Percentiles rank a stretch among this genome's conserved stretches.
Evolutionary conservation across 1,140 invertebrate species (phyloP).

Genomic region (Heliconius nattereri): DNA sequence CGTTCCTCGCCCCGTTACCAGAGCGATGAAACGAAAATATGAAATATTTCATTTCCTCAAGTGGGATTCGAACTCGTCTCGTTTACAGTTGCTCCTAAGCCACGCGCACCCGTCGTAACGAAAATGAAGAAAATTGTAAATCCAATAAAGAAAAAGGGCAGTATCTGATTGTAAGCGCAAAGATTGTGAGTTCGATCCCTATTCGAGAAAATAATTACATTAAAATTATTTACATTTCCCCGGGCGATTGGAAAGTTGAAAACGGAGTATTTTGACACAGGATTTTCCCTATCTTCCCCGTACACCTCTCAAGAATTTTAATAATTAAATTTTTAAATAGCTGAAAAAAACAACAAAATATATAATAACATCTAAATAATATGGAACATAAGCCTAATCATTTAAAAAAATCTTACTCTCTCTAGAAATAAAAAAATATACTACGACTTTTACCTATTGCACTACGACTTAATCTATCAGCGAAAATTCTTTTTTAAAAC

Average conservation of each 20-base stretch:
- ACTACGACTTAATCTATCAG: too few relatives aligned
- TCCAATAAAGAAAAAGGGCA: too few relatives aligned
- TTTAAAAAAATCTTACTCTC: too few relatives aligned
- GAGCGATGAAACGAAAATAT: not conserved
- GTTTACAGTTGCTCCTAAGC: not conserved
- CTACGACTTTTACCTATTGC: too few relatives aligned
- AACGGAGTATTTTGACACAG: not conserved
- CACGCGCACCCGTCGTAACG: not conserved
- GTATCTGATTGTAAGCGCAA: too few relatives aligned
- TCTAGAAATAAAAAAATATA: too few relatives aligned
- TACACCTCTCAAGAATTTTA: too few relatives aligned
- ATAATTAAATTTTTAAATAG: not conserved
- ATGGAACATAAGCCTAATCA: too few relatives aligned
- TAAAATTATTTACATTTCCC: too few relatives aligned
- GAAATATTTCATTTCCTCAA: not conserved
- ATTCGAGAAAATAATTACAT: too few relatives aligned
- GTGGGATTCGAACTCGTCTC: not conserved
- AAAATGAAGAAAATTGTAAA: too few relatives aligned
- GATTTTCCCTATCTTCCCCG: not conserved
- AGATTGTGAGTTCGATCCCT: too few relatives aligned
- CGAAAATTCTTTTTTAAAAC: conserved; percentile 2
- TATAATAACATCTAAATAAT: not conserved
- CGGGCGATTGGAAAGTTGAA: not conserved
- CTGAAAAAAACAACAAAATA: not conserved
- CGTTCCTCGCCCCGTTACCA: not conserved